A percentile compares a stretch with the other conserved stretches of the same genome.
Evolutionary conservation across 2,113 vertebrate genomes (phyloP).

Genomic region (Microtus pennsylvanicus): DNA sequence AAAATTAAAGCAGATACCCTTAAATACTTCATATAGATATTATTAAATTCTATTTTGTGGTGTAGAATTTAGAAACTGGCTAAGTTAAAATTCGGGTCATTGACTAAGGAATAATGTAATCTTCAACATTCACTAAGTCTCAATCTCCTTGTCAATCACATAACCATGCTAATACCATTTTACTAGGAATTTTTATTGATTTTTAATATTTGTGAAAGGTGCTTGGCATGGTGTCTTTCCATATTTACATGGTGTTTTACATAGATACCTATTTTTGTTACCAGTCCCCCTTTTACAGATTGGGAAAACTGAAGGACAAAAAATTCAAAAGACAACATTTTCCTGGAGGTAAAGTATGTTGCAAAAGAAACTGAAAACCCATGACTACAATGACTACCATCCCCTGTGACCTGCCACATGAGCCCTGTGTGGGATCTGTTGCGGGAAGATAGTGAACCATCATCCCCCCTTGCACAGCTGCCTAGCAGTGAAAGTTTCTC

Average conservation of each 20-base stretch:
- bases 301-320: not conserved
- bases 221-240: not conserved
- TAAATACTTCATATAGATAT: not conserved
- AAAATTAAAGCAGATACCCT: not conserved
- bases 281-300: not conserved
- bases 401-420: not conserved
- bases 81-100: not conserved
- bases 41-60: not conserved
- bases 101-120: not conserved
- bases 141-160: not conserved
- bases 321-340: not conserved
- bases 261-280: not conserved
- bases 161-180: not conserved
- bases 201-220: not conserved
- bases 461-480: not conserved
- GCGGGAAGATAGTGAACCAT: not conserved
- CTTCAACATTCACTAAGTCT: not conserved
- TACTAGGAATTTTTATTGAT: not conserved
- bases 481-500: not conserved
- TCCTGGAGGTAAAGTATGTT: not conserved
- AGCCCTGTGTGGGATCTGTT: not conserved
- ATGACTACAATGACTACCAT: not conserved
- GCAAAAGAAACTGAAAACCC: not conserved
- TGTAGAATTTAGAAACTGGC: not conserved
- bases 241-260: not conserved